Evolutionary conservation across 2,797 vertebrate genomes (phyloP).

Genomic region (Sciaenops ocellatus): DNA sequence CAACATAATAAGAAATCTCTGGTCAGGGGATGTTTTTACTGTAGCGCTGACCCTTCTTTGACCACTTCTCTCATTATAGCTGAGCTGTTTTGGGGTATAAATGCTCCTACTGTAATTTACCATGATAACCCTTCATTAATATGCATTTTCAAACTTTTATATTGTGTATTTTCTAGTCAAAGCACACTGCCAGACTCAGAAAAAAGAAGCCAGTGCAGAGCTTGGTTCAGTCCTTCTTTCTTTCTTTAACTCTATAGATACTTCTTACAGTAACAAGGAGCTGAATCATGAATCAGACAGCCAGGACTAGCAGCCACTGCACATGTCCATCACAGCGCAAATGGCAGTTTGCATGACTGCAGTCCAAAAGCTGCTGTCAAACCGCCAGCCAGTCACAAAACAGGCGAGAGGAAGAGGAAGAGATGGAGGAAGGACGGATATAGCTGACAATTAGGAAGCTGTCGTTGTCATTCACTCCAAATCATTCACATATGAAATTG

Average conservation of each 20-base stretch:
- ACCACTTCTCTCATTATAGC: not conserved
- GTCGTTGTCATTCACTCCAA: slow-evolving; percentile 41
- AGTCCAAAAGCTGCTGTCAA: slow-evolving; percentile 41
- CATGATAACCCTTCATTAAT: not conserved
- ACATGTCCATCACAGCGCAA: slow-evolving; percentile 53
- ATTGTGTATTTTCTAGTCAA: not conserved
- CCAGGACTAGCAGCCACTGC: slow-evolving; percentile 43
- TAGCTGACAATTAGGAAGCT: slow-evolving; percentile 63
- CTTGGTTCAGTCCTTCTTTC: not conserved
- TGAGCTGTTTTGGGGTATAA: not conserved
- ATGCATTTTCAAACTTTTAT: not conserved
- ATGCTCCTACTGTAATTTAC: not conserved
- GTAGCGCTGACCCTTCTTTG: not conserved
- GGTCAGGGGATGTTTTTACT: not conserved
- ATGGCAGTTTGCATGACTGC: slow-evolving; percentile 41
- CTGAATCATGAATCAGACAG: slow-evolving; percentile 48
- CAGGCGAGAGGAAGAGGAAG: slow-evolving; percentile 3
- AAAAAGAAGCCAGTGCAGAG: slow-evolving; percentile 4
- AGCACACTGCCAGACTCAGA: not conserved
- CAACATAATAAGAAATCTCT: not conserved
- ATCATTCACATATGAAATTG: slow-evolving; percentile 46
- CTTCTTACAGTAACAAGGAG: slow-evolving; percentile 47
- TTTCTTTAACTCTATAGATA: not conserved
- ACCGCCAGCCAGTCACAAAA: slow-evolving; percentile 34
- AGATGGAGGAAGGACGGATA: not conserved